Percentiles rank a stretch among this genome's conserved stretches.
Conservation (phyloP, 1,140 invertebrate species). For the Cardiocondyla obscurior region DNA sequence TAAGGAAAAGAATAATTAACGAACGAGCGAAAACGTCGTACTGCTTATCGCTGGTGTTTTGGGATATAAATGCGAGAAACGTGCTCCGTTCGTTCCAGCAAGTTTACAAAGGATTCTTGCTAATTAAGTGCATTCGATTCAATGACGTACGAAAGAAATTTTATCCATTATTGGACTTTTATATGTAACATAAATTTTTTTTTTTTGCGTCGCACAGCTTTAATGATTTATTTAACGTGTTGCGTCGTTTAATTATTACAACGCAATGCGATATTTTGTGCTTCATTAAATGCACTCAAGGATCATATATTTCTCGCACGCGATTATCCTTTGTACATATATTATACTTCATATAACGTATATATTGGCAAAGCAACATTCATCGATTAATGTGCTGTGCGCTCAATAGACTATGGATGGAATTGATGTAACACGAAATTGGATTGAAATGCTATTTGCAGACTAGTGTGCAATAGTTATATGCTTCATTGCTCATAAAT, state of each 20-base stretch:
- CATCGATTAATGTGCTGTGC: not conserved
- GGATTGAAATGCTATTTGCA: conserved; percentile 45
- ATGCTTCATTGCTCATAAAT: conserved; percentile 17
- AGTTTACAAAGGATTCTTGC: conserved; percentile 31
- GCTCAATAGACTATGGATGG: conserved; percentile 26
- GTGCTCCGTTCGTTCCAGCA: not conserved
- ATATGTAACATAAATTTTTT: not conserved
- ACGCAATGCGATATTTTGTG: not conserved
- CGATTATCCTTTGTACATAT: not conserved
- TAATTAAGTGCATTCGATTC: conserved; percentile 34
- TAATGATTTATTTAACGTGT: conserved; percentile 22
- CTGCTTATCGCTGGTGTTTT: conserved; percentile 16
- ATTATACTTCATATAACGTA: conserved; percentile 16
- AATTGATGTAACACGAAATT: conserved; percentile 46
- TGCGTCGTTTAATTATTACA: conserved; percentile 6
- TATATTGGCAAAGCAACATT: conserved; percentile 18
- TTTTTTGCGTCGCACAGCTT: not conserved
- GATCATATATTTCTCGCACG: not conserved
- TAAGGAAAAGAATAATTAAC: conserved; percentile 60
- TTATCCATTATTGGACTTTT: not conserved
- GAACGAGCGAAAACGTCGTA: conserved; percentile 2
- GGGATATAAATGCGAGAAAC: conserved; percentile 10
- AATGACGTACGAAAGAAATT: not conserved
- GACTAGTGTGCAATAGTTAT: conserved; percentile 10
- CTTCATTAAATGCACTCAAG: conserved; percentile 7